Conservation (phyloP, 2,888 invertebrate species). For the Apotomis betuletana region DNA sequence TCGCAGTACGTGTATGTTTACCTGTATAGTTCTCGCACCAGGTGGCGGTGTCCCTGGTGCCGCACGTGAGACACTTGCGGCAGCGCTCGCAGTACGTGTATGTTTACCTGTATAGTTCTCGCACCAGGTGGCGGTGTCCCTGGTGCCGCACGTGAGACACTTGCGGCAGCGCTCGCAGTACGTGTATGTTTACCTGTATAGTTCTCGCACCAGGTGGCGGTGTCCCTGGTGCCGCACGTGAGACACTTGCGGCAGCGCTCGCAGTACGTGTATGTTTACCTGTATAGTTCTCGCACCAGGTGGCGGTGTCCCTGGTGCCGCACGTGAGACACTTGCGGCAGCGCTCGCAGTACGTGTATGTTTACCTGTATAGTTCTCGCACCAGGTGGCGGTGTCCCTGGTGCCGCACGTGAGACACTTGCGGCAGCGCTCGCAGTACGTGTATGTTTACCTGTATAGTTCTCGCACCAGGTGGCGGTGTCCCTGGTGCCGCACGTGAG, state of each 20-base stretch:
- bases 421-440: no score
- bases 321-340: constrained; percentile 72
- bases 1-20: constrained; percentile 41
- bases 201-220: constrained; percentile 88
- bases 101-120: no score
- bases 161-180: no score
- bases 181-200: no score
- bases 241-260: constrained; percentile 51
- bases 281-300: constrained; percentile 68
- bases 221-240: constrained; percentile 92
- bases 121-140: constrained; percentile 82
- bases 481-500: constrained; percentile 93
- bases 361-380: no score
- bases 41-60: constrained; percentile 90
- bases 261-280: no score
- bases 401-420: constrained; percentile 98
- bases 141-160: constrained; percentile 75
- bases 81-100: no score
- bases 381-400: constrained; percentile 89
- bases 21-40: constrained; percentile 85
- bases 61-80: constrained; percentile 82
- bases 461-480: constrained; percentile 95
- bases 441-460: no score
- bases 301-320: constrained; percentile 91
- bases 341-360: no score